phyloP scores from a whole-genome alignment of 2,888 invertebrate genomes.

The Acanthosepion lycidas region DNA sequence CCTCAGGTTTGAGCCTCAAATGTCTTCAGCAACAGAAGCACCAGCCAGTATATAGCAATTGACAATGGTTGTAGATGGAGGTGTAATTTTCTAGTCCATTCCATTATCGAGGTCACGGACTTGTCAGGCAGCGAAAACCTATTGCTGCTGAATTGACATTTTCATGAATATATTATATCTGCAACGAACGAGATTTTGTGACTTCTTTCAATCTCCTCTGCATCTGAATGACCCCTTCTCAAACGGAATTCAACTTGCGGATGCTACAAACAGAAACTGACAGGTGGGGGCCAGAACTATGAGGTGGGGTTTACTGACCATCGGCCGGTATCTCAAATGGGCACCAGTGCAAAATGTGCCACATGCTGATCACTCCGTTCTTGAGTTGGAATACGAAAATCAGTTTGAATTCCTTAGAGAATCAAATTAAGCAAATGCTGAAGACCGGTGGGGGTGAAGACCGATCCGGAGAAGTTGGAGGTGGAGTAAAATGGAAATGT shows the following conservation, averaged over 20 bases:
- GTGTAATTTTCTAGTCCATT: conserved; percentile 13
- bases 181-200: conserved; percentile 4
- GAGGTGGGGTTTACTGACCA: background rate
- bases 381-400: background rate
- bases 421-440: conserved; percentile 20
- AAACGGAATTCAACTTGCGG: conserved; percentile 20
- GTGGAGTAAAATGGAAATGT: background rate
- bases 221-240: conserved; percentile 18
- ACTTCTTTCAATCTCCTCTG: background rate
- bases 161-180: conserved; percentile 33
- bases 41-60: conserved; percentile 20
- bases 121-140: conserved; percentile 33
- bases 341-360: background rate
- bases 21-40: background rate
- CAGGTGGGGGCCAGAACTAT: background rate
- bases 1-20: background rate
- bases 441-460: background rate
- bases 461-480: background rate
- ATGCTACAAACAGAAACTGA: background rate
- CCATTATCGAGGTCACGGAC: conserved; percentile 21
- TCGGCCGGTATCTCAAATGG: background rate
- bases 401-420: conserved; percentile 1
- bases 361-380: conserved; percentile 2
- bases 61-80: conserved; percentile 2
- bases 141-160: conserved; percentile 33